Evolutionary conservation across 2,113 vertebrate species (phyloP).

Genomic region (Sylvilagus bachmani): DNA sequence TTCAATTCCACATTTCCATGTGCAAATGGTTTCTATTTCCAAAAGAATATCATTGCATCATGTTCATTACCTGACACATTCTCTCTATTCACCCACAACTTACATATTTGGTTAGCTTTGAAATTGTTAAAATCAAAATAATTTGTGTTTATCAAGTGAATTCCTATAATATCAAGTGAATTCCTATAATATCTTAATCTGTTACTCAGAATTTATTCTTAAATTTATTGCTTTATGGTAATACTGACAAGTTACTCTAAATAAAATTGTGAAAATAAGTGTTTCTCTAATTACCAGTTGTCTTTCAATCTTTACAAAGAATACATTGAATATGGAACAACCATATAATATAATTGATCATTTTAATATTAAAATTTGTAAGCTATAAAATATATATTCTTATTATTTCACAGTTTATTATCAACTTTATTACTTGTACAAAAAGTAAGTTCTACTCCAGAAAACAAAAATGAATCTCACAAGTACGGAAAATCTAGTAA

Average conservation of each 20-base stretch:
- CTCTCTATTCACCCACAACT: background rate
- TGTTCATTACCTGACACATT: background rate
- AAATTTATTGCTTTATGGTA: background rate
- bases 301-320: background rate
- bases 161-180: background rate
- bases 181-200: background rate
- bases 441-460: background rate
- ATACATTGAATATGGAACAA: background rate
- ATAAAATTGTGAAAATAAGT: background rate
- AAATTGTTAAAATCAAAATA: constrained; percentile 4
- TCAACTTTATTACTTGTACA: background rate
- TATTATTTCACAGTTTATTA: background rate
- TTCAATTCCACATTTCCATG: background rate
- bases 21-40: background rate
- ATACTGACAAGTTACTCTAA: background rate
- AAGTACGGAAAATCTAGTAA: background rate
- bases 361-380: background rate
- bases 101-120: background rate
- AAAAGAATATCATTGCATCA: background rate
- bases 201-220: background rate
- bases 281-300: background rate
- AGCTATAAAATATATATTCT: background rate
- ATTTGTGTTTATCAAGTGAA: background rate
- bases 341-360: background rate
- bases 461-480: background rate